Conservation (phyloP, 2,113 vertebrate genomes). For the Dromas ardeola region DNA sequence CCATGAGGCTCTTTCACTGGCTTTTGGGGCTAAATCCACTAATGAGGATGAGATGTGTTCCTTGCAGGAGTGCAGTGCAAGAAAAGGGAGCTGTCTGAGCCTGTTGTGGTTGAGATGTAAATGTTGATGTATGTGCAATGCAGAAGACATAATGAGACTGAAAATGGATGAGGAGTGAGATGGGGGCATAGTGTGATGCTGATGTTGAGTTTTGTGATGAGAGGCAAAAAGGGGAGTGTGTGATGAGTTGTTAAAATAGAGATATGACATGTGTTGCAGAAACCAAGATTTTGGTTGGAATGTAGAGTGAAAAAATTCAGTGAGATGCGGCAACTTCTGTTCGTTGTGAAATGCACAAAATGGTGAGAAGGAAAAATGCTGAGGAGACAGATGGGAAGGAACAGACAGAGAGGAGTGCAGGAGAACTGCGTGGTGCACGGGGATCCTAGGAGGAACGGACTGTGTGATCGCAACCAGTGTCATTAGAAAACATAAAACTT, state of each 20-base stretch:
- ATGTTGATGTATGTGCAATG: background rate
- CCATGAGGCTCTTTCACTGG: background rate
- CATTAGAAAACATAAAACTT: background rate
- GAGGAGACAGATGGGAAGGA: background rate
- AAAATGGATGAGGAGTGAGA: background rate
- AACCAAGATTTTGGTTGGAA: background rate
- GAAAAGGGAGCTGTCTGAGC: background rate
- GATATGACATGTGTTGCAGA: background rate
- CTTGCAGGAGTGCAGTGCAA: fast-evolving
- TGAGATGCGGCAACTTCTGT: too few relatives aligned
- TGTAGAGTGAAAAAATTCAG: background rate
- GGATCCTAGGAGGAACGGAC: background rate
- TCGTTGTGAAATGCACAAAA: background rate
- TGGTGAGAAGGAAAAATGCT: background rate
- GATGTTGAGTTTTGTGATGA: too few relatives aligned
- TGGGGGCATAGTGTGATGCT: background rate
- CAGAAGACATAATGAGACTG: background rate
- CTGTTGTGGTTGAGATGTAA: background rate
- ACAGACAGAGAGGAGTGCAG: background rate
- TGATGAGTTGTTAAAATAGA: background rate
- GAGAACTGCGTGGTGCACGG: background rate
- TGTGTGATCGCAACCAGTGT: fast-evolving
- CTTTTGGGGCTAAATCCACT: background rate
- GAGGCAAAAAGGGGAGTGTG: background rate
- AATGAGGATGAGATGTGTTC: background rate